Evolutionary conservation across 2,888 invertebrate species (phyloP), one percentile per base, ranked within the genome.

Genomic region (Smittia sp.): DNA sequence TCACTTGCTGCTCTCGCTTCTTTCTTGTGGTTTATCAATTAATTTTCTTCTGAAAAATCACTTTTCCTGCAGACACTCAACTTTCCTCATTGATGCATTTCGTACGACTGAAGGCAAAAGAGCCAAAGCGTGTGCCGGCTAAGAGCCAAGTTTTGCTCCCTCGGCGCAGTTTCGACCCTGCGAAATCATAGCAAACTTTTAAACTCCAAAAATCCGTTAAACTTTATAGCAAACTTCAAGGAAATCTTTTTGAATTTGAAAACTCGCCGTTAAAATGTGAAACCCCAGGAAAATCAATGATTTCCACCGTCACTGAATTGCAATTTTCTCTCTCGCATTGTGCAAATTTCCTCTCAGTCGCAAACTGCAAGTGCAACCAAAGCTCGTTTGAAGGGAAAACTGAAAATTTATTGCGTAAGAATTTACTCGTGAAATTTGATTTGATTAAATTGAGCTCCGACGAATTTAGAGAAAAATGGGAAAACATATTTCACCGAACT

Each of bases 391-490:
- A 20, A 15, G 39, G 58, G 38, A 62, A 62, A 73, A 39, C 39
- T 62, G 18, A 73, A 63, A 73, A 73, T 63, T 41, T 73, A 73
- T 73, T 73, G 73, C 73, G 73, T 73, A 73, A 73, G 72, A n/a
- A 18, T 73, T 65, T 65, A 22, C 18, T 13, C 41, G 3, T 27
- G n/a, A 27, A 27, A 63, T 63, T 27, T 9, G 1, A 63, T n/a
- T 4, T 25, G 6, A 27, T 63, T 63, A 27, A 13, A 27, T 24
- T 15, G 11, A 27, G 22, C 11, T 18, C n/a, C 54, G 24, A 15
- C 66, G 13, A n/a, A n/a, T 32, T 1, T 24, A 62, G 25, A 62
- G 13, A 62, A 32, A 1, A 4, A 67, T 67, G 41, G 46, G 46
- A 18, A 11, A 15, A 13, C 22, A 63, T 13, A 73, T 73, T n/a